Percentiles rank a stretch among this genome's conserved stretches.
These are phyloP conservation scores for Melolontha melolontha DNA, from an alignment of 2,888 invertebrate species.

Conservation along the genomic window DNA sequence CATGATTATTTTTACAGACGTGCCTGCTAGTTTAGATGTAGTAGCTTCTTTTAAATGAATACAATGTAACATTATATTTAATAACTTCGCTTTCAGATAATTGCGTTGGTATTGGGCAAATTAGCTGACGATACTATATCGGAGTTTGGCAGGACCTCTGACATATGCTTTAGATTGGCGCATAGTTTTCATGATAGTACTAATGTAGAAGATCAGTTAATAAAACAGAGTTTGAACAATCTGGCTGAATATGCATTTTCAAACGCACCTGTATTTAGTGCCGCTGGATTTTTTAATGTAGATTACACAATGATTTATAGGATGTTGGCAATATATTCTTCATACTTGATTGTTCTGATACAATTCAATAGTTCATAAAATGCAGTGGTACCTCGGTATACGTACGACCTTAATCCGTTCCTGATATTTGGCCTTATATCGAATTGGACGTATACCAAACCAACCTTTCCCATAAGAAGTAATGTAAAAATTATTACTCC, in stretches of 20 bases:
- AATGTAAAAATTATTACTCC: too few species aligned
- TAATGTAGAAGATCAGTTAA: background rate
- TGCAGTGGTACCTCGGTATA: background rate
- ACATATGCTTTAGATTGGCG: slow-evolving; percentile 25
- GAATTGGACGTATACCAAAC: too few species aligned
- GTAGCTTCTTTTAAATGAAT: too few species aligned
- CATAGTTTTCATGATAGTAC: background rate
- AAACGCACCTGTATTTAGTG: slow-evolving; percentile 24
- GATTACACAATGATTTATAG: slow-evolving; percentile 39
- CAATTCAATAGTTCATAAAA: slow-evolving; percentile 14
- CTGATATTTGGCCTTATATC: too few species aligned
- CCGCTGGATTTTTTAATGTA: slow-evolving; percentile 37
- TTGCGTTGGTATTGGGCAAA: slow-evolving; percentile 14
- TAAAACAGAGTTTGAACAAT: slow-evolving; percentile 19
- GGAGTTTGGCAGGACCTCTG: slow-evolving; percentile 21
- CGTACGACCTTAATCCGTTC: too few species aligned
- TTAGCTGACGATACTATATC: slow-evolving; percentile 19
- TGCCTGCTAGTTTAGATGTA: too few species aligned
- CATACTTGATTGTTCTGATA: slow-evolving; percentile 34
- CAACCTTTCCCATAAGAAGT: too few species aligned
- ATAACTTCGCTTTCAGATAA: slow-evolving; percentile 7
- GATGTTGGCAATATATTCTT: slow-evolving; percentile 31
- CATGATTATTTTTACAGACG: too few species aligned
- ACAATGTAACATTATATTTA: too few species aligned
- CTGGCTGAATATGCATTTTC: slow-evolving; percentile 20